A percentile compares a stretch with the other conserved stretches of the same genome.
Evolutionary conservation across 2,888 invertebrate genomes (phyloP).

Genomic region (Scaptomyza parva): DNA sequence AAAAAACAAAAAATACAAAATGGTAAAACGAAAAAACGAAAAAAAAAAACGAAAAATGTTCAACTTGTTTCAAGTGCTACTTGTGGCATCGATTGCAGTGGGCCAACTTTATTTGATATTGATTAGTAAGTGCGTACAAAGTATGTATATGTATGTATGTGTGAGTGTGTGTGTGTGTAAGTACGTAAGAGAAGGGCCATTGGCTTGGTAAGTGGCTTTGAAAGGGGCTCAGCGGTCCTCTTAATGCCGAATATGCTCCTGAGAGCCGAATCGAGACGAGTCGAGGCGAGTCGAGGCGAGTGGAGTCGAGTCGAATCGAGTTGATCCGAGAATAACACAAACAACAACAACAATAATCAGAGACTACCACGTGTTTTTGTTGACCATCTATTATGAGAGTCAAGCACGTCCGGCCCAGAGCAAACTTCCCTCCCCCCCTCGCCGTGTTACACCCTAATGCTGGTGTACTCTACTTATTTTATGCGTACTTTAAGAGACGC

Average conservation of each 20-base stretch:
- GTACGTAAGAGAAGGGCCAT: constrained; percentile 15
- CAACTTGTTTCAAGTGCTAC: background rate
- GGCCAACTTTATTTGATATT: constrained; percentile 32
- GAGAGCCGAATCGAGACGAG: constrained; percentile 21
- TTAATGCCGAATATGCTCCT: constrained; percentile 52
- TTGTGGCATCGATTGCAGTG: constrained; percentile 18
- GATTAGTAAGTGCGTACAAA: constrained; percentile 37
- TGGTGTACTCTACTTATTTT: constrained; percentile 35
- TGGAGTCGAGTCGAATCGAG: background rate
- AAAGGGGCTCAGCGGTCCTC: constrained; percentile 46
- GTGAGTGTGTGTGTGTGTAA: too few relatives aligned
- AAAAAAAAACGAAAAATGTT: background rate
- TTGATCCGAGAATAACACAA: background rate
- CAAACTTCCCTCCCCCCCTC: background rate
- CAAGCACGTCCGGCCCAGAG: constrained; percentile 53
- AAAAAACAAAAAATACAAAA: too few relatives aligned
- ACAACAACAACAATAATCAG: constrained; percentile 11
- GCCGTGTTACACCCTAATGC: background rate
- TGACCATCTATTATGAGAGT: constrained; percentile 57
- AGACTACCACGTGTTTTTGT: constrained; percentile 52
- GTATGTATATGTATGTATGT: background rate
- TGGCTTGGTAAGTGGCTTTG: constrained; percentile 43
- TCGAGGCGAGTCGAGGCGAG: background rate
- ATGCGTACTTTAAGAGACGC: constrained; percentile 52
- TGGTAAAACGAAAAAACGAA: too few relatives aligned